phyloP scores from a whole-genome alignment of 2,888 invertebrate species.

The Apamea anceps region DNA sequence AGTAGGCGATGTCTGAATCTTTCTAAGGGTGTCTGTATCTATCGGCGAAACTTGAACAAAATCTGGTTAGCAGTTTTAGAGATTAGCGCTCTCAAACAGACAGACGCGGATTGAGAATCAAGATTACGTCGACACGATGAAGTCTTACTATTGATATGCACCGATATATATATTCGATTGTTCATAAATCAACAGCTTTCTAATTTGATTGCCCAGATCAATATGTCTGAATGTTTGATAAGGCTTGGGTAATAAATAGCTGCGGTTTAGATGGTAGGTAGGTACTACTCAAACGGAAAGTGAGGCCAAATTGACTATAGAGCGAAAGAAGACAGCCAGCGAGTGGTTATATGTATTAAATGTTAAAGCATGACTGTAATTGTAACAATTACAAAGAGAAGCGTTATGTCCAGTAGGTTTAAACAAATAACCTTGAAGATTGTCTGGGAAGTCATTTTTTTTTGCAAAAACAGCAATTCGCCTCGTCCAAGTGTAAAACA shows the following conservation, averaged over 20 bases:
- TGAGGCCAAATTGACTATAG: neutral
- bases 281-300: neutral
- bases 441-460: neutral
- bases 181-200: conserved; percentile 53
- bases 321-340: neutral
- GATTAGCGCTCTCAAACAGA: conserved; percentile 1
- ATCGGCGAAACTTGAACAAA: neutral
- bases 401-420: neutral
- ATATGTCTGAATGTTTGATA: conserved; percentile 52
- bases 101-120: conserved; percentile 1
- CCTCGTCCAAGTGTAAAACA: neutral
- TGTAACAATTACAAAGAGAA: neutral
- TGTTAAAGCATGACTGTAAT: neutral
- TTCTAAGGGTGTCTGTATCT: neutral
- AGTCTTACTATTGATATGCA: conserved; percentile 26
- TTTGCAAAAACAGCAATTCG: neutral
- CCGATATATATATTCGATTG: conserved; percentile 27
- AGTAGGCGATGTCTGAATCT: neutral
- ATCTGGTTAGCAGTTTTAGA: conserved; percentile 20
- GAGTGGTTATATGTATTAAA: neutral
- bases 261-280: conserved; percentile 18
- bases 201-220: conserved; percentile 58
- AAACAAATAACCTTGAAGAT: neutral
- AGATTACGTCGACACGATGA: conserved; percentile 25
- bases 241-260: conserved; percentile 33